Percentiles rank a stretch among this genome's conserved stretches.
Conservation (phyloP, 2,888 invertebrate species). For the Tipula helvola region DNA sequence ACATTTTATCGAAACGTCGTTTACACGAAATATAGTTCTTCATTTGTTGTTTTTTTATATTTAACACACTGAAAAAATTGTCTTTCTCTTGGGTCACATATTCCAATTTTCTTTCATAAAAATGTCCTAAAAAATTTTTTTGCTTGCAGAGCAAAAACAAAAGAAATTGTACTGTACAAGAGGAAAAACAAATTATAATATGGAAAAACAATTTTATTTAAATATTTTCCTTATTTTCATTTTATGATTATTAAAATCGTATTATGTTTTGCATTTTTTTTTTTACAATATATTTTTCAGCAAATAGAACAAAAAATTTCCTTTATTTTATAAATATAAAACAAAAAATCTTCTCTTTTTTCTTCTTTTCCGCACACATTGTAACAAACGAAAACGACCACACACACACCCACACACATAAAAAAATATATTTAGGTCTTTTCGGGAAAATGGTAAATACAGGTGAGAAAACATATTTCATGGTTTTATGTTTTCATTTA, state of each 20-base stretch:
- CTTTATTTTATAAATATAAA: background rate
- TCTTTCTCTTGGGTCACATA: background rate
- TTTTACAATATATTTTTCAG: background rate
- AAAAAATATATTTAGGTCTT: conserved; percentile 21
- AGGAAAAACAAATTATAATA: background rate
- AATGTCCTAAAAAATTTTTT: background rate
- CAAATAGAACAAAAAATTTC: conserved; percentile 5
- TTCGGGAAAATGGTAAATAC: conserved; percentile 33
- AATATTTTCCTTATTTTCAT: background rate
- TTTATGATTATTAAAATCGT: background rate
- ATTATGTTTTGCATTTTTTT: background rate
- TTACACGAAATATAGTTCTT: no score
- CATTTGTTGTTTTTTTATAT: no score
- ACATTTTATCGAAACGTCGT: background rate
- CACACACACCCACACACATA: background rate
- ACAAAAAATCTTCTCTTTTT: background rate
- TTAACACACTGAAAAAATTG: background rate
- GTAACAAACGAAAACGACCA: conserved; percentile 10
- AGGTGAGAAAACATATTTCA: conserved; percentile 25
- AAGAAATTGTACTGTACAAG: background rate
- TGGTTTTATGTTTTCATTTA: conserved; percentile 5
- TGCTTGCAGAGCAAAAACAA: background rate
- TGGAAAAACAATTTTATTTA: background rate
- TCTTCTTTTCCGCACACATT: conserved; percentile 12
- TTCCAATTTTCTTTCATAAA: background rate